Evolutionary conservation across 2,797 vertebrate species (phyloP), one percentile per base, ranked within the genome.

Genomic region (Acropternis orthonyx): DNA sequence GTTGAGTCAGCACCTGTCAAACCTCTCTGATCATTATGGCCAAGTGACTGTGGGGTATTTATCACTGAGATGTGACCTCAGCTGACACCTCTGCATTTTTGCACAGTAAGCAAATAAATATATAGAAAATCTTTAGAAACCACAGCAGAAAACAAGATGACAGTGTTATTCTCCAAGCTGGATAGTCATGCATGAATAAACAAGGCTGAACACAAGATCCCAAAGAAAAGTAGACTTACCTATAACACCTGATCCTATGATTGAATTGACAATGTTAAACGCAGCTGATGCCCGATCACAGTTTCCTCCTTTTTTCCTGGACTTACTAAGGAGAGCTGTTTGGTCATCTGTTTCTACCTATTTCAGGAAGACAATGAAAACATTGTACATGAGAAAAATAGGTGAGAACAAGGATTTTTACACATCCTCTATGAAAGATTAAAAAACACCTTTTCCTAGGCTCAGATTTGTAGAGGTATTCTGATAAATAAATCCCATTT

Each of bases 191-290:
- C 9, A 16, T 30, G 10, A 20, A 77, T 30, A 76, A 90, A 83
- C 13, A 65, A 61, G 46, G 27, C 48, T 63, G 22, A 84, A 80
- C 12, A 85, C 43, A 87, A 32, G 23, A 56, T 8, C 88, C 48
- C 30, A 28, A 95, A 92, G 67, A 77, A 61, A 80, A 56, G 24
- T 6, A 73, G 32, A 67, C 93, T 97, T 97, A 99, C 99, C 99
- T 98, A 99, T 99, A 88, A 99, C 97, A 66, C 99, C 99, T 39
- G 99, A 99, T 98, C 99, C 99, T 94, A 99, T 99, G 63, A 99
- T 99, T 68, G 99, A 99, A 96, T 99, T 99, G 94, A 99, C 98
- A 84, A 99, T 98, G 96, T 99, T 99, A 97, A 99, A 99, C 52
- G 98, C 98, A 28, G 99, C 99, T 74, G 98, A 98, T 49, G 97